A percentile compares a stretch with the other conserved stretches of the same genome.
These are phyloP conservation scores for Sorex fumeus DNA, from an alignment of 2,113 vertebrate species.

Conservation along the genomic window DNA sequence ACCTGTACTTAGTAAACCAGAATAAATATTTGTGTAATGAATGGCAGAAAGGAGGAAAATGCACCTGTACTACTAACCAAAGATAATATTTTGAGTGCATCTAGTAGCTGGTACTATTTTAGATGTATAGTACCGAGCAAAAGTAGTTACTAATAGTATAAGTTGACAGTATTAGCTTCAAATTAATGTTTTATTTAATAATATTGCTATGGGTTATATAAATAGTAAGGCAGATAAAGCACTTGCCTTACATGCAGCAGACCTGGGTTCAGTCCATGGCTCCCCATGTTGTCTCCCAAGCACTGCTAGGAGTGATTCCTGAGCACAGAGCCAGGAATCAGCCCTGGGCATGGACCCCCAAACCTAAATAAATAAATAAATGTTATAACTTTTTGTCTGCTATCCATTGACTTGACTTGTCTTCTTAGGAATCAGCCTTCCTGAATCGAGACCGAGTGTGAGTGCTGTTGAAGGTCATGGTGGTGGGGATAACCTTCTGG, in stretches of 20 bases:
- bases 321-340: too few relatives aligned
- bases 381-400: background rate
- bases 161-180: too few relatives aligned
- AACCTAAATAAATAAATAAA: too few relatives aligned
- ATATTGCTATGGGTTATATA: too few relatives aligned
- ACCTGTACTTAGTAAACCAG: background rate
- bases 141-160: background rate
- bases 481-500: constrained; percentile 88
- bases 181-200: too few relatives aligned
- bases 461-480: background rate
- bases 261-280: too few relatives aligned
- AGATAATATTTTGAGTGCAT: background rate
- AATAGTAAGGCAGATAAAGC: too few relatives aligned
- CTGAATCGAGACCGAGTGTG: background rate
- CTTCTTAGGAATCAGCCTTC: constrained; percentile 27
- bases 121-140: background rate
- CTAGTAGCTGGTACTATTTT: background rate
- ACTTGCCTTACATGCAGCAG: too few relatives aligned
- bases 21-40: background rate
- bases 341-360: background rate
- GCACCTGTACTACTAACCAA: background rate
- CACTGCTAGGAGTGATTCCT: too few relatives aligned
- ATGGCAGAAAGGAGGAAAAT: background rate
- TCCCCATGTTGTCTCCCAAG: too few relatives aligned
- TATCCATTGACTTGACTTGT: background rate